phyloP scores from a whole-genome alignment of 2,888 invertebrate species.

The Chromoteleia sp. region DNA sequence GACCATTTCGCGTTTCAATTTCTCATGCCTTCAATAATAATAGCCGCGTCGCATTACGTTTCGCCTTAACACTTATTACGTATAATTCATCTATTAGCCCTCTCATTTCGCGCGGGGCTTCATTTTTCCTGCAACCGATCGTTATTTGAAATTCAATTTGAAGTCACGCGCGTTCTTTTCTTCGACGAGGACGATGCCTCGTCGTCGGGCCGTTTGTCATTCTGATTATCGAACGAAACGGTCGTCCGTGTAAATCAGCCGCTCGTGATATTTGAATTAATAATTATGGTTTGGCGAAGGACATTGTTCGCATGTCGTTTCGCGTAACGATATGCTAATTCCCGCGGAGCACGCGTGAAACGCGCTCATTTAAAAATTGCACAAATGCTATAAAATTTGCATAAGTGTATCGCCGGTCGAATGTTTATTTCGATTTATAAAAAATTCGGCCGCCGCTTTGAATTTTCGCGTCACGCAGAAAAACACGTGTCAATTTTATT shows the following conservation, averaged over 20 bases:
- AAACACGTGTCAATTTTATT: constrained; percentile 33
- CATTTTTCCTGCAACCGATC: constrained; percentile 34
- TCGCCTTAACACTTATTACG: constrained; percentile 53
- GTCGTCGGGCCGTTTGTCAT: constrained; percentile 32
- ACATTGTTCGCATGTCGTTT: constrained; percentile 34
- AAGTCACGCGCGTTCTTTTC: constrained; percentile 4
- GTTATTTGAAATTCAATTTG: constrained; percentile 62
- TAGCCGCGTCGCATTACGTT: constrained; percentile 42
- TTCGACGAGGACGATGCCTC: not conserved
- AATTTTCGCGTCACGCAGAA: not conserved
- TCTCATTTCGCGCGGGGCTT: constrained; percentile 32
- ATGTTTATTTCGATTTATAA: not conserved
- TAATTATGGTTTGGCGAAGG: constrained; percentile 14
- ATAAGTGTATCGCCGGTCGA: constrained; percentile 7
- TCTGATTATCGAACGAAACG: constrained; percentile 38
- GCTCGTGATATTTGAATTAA: constrained; percentile 35
- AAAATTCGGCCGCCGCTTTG: not conserved
- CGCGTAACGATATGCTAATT: constrained; percentile 48
- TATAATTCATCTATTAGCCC: constrained; percentile 44
- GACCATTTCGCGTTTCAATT: constrained; percentile 49
- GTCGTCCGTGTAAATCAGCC: constrained; percentile 21
- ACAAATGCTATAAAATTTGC: constrained; percentile 52
- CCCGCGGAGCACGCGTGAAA: constrained; percentile 28
- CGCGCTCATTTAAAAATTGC: constrained; percentile 40
- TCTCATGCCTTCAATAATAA: constrained; percentile 48